A percentile compares a stretch with the other conserved stretches of the same genome.
These are phyloP conservation scores for Fulica atra DNA, from an alignment of 2,113 vertebrate genomes.

Conservation along the genomic window DNA sequence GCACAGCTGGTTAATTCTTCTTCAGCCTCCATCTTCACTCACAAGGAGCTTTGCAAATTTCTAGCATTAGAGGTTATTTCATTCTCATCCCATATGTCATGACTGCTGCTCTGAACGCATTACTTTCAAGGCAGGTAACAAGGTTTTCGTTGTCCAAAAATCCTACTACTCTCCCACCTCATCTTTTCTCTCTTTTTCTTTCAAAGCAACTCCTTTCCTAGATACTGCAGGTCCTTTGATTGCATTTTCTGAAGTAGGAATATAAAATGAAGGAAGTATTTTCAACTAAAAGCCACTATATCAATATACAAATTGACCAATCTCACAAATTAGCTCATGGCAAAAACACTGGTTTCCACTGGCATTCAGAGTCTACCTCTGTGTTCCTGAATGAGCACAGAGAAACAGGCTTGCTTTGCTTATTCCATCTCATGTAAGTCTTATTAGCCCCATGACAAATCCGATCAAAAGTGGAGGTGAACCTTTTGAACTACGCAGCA, in stretches of 20 bases:
- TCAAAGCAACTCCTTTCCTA: neutral
- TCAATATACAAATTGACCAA: neutral
- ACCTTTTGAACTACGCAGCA: rapidly evolving
- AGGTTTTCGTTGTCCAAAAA: neutral
- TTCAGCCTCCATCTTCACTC: neutral
- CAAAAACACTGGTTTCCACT: neutral
- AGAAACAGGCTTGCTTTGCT: neutral
- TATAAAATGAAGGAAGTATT: neutral
- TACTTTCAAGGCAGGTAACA: neutral
- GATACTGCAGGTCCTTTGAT: neutral
- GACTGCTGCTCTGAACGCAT: neutral
- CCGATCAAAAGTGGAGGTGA: neutral
- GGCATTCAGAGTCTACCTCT: neutral
- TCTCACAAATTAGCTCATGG: rapidly evolving
- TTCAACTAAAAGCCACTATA: neutral
- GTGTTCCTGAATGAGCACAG: neutral
- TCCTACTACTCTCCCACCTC: neutral
- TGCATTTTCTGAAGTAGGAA: neutral
- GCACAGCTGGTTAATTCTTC: neutral
- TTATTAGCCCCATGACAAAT: neutral
- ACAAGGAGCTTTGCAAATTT: neutral
- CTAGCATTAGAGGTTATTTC: neutral
- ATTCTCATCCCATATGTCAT: neutral
- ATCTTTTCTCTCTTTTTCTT: neutral
- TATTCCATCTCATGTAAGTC: neutral